A percentile compares a stretch with the other conserved stretches of the same genome.
Conservation (phyloP, 2,113 vertebrate species). For the mouse (Mus musculus) region GRCm39 chr5:118062501-118063000, state of each 20-base stretch:
- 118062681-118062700: neutral
- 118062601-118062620: neutral
- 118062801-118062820: neutral
- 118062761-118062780: neutral
- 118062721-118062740: neutral
- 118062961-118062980: neutral
- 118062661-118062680: neutral
- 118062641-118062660: neutral
- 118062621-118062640: neutral
- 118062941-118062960: neutral
- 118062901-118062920: conserved; percentile 23
- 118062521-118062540: neutral
- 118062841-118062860: neutral
- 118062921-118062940: neutral
- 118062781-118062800: neutral
- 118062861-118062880: neutral
- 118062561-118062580: neutral
- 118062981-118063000: neutral
- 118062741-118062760: neutral
- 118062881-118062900: neutral
- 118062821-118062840: neutral
- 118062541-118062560: neutral
- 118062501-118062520: neutral
- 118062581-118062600: neutral
- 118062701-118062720: neutral